These are phyloP conservation scores for Anas acuta DNA, from an alignment of 2,797 vertebrate genomes.

Conservation along the genomic window DNA sequence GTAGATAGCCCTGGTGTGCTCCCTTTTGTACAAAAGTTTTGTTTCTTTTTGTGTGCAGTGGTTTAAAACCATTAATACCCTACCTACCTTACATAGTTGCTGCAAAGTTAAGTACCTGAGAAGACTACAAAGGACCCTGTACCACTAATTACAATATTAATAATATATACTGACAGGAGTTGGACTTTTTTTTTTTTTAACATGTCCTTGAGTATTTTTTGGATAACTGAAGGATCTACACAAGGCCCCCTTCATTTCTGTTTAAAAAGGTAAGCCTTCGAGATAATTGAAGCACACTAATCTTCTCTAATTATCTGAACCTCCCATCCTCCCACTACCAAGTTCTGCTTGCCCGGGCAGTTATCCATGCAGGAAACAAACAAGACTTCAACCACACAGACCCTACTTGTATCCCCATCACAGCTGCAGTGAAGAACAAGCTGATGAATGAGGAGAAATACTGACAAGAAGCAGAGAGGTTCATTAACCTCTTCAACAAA, in stretches of 20 bases:
- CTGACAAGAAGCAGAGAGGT: background rate
- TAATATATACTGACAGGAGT: background rate
- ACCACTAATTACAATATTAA: background rate
- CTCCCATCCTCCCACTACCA: background rate
- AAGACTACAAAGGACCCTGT: background rate
- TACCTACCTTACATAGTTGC: background rate
- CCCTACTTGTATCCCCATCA: background rate
- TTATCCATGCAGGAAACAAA: constrained; percentile 9
- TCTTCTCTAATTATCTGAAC: background rate
- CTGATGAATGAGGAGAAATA: background rate
- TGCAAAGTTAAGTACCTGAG: background rate
- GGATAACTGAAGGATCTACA: background rate
- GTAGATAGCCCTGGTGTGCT: background rate
- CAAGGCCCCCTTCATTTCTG: background rate
- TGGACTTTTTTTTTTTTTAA: background rate
- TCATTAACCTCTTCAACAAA: constrained; percentile 22
- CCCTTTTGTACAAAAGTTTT: background rate
- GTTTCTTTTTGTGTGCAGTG: background rate
- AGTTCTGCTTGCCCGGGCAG: background rate
- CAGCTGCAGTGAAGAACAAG: background rate
- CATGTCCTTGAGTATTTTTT: background rate
- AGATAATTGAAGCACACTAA: constrained; percentile 14
- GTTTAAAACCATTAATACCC: background rate
- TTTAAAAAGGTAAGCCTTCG: background rate
- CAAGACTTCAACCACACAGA: background rate